A percentile compares a stretch with the other conserved stretches of the same genome.
phyloP scores from a whole-genome alignment of 2,113 vertebrate genomes.

The Seriola rivoliana region DNA sequence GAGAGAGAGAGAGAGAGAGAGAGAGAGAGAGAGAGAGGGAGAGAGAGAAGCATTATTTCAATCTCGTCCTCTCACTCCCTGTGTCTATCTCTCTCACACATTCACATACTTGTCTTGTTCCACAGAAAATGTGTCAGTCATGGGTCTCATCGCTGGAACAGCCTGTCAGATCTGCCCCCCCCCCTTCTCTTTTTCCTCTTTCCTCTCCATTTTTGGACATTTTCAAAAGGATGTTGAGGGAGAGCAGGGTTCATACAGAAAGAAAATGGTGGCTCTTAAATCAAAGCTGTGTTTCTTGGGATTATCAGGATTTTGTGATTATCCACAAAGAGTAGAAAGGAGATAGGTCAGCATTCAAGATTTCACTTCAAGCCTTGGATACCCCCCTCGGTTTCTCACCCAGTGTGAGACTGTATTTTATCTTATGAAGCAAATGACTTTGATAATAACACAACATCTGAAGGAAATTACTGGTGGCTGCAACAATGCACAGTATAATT shows the following conservation, averaged over 20 bases:
- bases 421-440: conserved; percentile 1
- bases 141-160: conserved; percentile 56
- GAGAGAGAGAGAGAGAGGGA: background rate
- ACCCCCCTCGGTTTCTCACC: conserved; percentile 12
- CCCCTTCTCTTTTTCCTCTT: conserved; percentile 21
- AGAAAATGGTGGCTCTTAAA: conserved; percentile 49
- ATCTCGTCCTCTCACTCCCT: conserved; percentile 24
- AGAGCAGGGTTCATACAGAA: conserved; percentile 32
- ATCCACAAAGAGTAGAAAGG: conserved; percentile 38
- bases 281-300: conserved; percentile 52
- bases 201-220: conserved; percentile 75
- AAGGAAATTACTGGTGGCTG: background rate
- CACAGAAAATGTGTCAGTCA: conserved; percentile 75
- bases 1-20: too few relatives aligned
- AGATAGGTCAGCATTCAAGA: conserved; percentile 33
- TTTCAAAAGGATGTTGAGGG: conserved; percentile 56
- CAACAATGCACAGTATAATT: background rate
- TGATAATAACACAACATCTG: background rate
- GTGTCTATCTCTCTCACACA: conserved; percentile 47
- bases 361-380: conserved; percentile 12
- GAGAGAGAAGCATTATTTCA: conserved; percentile 5
- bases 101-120: conserved; percentile 66
- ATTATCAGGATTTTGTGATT: conserved; percentile 58
- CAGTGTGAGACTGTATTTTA: background rate
- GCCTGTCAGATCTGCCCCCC: conserved; percentile 47